Evolutionary conservation across 2,888 invertebrate genomes (phyloP).

Genomic region (Merodon equestris): DNA sequence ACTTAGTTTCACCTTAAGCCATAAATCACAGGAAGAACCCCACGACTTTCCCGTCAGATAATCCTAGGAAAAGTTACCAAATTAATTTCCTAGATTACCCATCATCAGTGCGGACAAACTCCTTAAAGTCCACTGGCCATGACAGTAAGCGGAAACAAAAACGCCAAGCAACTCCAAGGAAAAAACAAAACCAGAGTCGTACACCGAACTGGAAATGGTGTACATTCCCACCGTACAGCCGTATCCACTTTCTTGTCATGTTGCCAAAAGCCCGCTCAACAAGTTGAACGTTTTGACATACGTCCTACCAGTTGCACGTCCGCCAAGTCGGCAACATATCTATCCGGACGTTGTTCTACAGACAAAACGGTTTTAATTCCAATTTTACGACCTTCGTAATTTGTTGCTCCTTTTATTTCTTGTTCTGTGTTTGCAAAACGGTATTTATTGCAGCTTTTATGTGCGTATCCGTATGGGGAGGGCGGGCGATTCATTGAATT

Average conservation of each 20-base stretch:
- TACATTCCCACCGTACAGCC: conserved; percentile 3
- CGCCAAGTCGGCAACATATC: no score
- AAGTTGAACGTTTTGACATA: conserved; percentile 43
- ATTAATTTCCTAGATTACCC: conserved; percentile 13
- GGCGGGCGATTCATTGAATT: no score
- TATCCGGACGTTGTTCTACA: neutral
- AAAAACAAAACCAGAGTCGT: conserved; percentile 7
- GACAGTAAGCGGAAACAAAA: conserved; percentile 6
- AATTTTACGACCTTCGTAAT: conserved; percentile 28
- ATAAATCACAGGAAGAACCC: neutral
- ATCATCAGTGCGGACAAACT: neutral
- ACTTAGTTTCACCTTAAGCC: neutral
- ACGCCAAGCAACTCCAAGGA: conserved; percentile 16
- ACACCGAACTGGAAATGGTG: conserved; percentile 23
- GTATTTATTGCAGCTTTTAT: no score
- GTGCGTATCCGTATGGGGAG: no score
- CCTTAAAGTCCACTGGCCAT: neutral
- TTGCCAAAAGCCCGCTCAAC: conserved; percentile 54
- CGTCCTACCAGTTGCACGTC: conserved; percentile 47
- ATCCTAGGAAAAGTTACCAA: conserved; percentile 7
- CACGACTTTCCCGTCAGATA: neutral
- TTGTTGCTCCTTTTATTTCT: no score
- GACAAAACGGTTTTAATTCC: conserved; percentile 23
- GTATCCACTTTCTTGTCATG: conserved; percentile 24
- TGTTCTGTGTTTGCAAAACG: conserved; percentile 2